Evolutionary conservation across 2,797 vertebrate species (phyloP).

Genomic region (Morelia viridis): DNA sequence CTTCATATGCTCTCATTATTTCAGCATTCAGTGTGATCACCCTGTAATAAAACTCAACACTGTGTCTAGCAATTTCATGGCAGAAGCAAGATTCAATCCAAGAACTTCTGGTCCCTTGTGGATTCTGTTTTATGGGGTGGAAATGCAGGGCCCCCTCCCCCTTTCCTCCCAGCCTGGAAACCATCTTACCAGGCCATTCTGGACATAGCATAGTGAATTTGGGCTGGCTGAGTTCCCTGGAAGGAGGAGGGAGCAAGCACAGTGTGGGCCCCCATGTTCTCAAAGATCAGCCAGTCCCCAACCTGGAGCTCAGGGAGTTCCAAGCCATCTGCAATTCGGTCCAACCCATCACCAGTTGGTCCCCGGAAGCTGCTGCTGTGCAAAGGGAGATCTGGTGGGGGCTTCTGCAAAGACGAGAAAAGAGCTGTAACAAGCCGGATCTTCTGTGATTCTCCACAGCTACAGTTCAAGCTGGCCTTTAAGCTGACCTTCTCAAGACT

Average conservation of each 20-base stretch:
- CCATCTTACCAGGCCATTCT: slow-evolving; percentile 75
- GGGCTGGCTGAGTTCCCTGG: slow-evolving; percentile 20
- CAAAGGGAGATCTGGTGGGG: slow-evolving; percentile 52
- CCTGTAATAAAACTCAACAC: not conserved
- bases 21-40: not conserved
- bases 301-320: slow-evolving; percentile 72
- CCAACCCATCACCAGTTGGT: slow-evolving; percentile 49
- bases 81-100: not conserved
- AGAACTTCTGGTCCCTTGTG: no score
- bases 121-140: not conserved
- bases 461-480: not conserved
- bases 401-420: slow-evolving; percentile 57
- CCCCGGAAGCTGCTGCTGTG: slow-evolving; percentile 76
- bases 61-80: not conserved
- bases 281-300: slow-evolving; percentile 80
- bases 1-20: no score
- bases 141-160: not conserved
- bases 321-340: slow-evolving; percentile 63
- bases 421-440: not conserved
- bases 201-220: slow-evolving; percentile 73
- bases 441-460: not conserved
- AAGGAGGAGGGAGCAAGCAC: slow-evolving; percentile 20
- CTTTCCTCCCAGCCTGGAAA: not conserved
- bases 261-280: slow-evolving; percentile 78
- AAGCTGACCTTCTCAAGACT: not conserved